Percentiles rank a stretch among this genome's conserved stretches.
phyloP scores from a whole-genome alignment of 2,888 invertebrate genomes.

The Agrochola litura region DNA sequence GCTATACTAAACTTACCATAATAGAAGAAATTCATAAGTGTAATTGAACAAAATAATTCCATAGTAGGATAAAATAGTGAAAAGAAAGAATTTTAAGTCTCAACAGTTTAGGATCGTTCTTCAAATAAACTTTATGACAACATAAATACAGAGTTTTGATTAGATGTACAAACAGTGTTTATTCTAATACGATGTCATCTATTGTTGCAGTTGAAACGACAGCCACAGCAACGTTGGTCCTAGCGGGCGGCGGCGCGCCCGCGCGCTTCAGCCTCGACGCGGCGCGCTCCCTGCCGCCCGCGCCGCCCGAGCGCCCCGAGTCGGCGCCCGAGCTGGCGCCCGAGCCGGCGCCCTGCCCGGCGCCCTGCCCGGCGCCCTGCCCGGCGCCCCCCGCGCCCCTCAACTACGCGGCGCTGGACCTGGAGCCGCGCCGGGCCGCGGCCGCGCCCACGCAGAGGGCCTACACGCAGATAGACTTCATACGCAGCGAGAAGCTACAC shows the following conservation, averaged over 20 bases:
- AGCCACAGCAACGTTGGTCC: constrained; percentile 64
- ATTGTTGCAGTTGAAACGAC: constrained; percentile 37
- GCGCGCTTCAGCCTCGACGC: constrained; percentile 71
- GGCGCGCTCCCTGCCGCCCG: constrained; percentile 17
- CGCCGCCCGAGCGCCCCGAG: constrained; percentile 46
- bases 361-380: neutral
- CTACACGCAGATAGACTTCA: constrained; percentile 96
- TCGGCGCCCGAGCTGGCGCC: neutral
- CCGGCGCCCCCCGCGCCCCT: constrained; percentile 67
- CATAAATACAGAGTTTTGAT: neutral
- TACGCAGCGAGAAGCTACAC: constrained; percentile 90
- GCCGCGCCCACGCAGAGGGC: constrained; percentile 88
- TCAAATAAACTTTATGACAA: neutral
- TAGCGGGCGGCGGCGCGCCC: constrained; percentile 65
- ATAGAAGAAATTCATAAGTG: neutral
- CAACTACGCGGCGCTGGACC: constrained; percentile 86
- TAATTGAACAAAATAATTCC: neutral
- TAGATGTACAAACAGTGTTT: neutral
- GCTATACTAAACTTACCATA: neutral
- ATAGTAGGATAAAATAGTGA: neutral
- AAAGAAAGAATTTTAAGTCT: neutral
- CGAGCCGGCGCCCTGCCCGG: constrained; percentile 11
- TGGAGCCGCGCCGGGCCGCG: constrained; percentile 80
- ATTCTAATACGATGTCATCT: neutral
- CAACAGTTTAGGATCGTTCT: neutral